phyloP scores from a whole-genome alignment of 2,113 vertebrate species.

The Ptychochromis oligacanthus region DNA sequence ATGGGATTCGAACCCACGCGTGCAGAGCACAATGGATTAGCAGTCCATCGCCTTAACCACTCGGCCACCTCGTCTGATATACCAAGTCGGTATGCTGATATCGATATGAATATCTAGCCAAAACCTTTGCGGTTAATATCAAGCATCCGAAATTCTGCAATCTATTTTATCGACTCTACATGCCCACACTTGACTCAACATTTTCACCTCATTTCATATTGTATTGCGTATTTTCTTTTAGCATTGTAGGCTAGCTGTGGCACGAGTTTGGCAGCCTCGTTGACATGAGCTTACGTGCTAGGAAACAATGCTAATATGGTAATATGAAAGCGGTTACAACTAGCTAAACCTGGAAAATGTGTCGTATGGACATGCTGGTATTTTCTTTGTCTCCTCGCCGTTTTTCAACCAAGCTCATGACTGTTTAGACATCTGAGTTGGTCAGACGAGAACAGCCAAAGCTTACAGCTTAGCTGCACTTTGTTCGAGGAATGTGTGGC shows the following conservation, averaged over 20 bases:
- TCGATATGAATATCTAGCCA: too few relatives aligned
- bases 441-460: background rate
- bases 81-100: too few relatives aligned
- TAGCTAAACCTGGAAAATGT: background rate
- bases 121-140: too few relatives aligned
- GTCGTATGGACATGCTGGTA: background rate
- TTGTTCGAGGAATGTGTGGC: too few relatives aligned
- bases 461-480: background rate
- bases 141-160: too few relatives aligned
- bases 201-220: too few relatives aligned
- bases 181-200: too few relatives aligned
- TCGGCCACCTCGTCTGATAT: slow-evolving; percentile 74
- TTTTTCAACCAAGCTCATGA: background rate
- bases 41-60: slow-evolving; percentile 79
- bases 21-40: slow-evolving; percentile 68
- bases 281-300: background rate
- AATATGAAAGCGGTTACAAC: background rate
- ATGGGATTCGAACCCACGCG: slow-evolving; percentile 82
- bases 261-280: background rate
- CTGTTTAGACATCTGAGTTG: background rate
- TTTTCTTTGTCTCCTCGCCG: background rate
- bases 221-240: background rate
- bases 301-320: background rate
- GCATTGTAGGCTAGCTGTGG: background rate
- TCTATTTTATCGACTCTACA: too few relatives aligned